phyloP scores from a whole-genome alignment of 1,140 invertebrate species.

The Drosophila pseudoobscura region DNA sequence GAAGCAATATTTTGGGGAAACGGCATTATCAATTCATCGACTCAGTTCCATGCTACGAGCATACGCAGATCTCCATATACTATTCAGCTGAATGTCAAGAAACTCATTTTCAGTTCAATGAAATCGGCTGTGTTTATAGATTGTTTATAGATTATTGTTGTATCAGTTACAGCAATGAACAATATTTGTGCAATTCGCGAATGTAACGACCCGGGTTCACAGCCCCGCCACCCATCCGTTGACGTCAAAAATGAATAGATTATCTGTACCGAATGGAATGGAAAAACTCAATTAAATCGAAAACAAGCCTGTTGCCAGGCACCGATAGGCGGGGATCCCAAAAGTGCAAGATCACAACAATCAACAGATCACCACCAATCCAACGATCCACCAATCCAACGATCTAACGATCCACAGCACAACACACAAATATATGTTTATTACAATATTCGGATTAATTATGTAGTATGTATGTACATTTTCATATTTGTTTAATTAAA shows the following conservation, averaged over 20 bases:
- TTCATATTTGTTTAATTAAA: conserved; percentile 10
- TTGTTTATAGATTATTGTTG: conserved; percentile 15
- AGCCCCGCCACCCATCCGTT: conserved; percentile 26
- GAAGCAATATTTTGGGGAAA: conserved; percentile 13
- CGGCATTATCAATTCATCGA: conserved; percentile 12
- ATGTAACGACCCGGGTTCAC: conserved; percentile 31
- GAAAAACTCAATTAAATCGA: conserved; percentile 48
- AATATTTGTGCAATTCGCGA: conserved; percentile 59
- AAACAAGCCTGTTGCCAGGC: conserved; percentile 43
- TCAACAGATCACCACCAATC: conserved; percentile 31
- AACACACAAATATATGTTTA: conserved; percentile 32
- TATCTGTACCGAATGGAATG: conserved; percentile 40
- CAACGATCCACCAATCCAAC: background rate
- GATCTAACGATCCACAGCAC: conserved; percentile 30
- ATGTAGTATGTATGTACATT: conserved; percentile 23
- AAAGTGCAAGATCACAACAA: conserved; percentile 52
- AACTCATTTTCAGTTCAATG: conserved; percentile 34
- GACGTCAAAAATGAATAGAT: conserved; percentile 61
- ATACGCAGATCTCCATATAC: conserved; percentile 1
- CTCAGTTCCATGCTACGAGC: conserved; percentile 17
- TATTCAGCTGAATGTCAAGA: conserved; percentile 31
- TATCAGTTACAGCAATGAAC: conserved; percentile 42
- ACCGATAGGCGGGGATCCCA: conserved; percentile 33
- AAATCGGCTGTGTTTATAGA: too few relatives aligned
- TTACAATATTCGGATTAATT: conserved; percentile 21